Evolutionary conservation across 1,140 invertebrate species (phyloP).

Genomic region (Calosoma granatense): DNA sequence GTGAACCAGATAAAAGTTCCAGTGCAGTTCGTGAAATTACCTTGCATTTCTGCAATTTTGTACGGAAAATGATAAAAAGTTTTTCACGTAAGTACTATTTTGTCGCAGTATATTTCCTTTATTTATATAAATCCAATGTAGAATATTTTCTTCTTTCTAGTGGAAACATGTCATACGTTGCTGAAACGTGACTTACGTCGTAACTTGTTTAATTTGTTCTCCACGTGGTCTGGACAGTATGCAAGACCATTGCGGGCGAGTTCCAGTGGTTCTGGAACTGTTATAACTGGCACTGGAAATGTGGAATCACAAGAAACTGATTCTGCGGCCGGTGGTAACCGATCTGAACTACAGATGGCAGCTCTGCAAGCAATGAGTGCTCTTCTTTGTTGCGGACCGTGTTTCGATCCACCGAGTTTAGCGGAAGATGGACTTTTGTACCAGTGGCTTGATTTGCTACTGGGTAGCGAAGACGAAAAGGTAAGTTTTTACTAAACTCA

Average conservation of each 20-base stretch:
- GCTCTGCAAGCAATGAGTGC: conserved; percentile 86
- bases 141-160: conserved; percentile 40
- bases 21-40: conserved; percentile 73
- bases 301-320: conserved; percentile 18
- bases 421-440: conserved; percentile 89
- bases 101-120: background rate
- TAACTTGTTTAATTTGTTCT: conserved; percentile 85
- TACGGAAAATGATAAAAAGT: conserved; percentile 86
- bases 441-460: conserved; percentile 82
- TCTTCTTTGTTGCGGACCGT: conserved; percentile 87
- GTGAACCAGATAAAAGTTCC: conserved; percentile 81
- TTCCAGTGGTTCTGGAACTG: background rate
- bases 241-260: conserved; percentile 32
- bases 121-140: background rate
- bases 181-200: conserved; percentile 77
- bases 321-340: conserved; percentile 31
- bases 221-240: conserved; percentile 84
- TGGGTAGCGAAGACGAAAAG: conserved; percentile 82
- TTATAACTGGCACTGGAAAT: conserved; percentile 4
- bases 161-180: conserved; percentile 75
- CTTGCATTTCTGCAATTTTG: conserved; percentile 88
- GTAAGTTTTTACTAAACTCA: conserved; percentile 43
- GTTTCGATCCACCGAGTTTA: conserved; percentile 75
- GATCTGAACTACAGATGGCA: conserved; percentile 56
- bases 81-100: conserved; percentile 62